Evolutionary conservation across 1,140 invertebrate genomes (phyloP).

Genomic region (Orussus abietinus): DNA sequence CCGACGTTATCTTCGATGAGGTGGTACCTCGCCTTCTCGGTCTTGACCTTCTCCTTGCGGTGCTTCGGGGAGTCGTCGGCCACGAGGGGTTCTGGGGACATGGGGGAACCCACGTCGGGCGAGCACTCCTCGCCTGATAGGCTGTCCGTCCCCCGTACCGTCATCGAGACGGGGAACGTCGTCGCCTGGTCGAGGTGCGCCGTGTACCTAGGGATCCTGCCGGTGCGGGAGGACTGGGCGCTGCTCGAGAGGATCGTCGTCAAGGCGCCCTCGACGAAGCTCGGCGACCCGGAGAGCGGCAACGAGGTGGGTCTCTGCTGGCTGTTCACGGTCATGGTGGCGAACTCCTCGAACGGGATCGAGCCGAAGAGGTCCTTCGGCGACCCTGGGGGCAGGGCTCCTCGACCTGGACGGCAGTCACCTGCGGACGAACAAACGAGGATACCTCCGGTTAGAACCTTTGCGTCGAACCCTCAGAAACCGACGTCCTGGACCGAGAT

Average conservation of each 20-base stretch:
- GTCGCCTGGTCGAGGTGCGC: too few relatives aligned
- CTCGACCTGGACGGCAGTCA: too few relatives aligned
- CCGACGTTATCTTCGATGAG: conserved; percentile 50
- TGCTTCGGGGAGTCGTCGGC: conserved; percentile 29
- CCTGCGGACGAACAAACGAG: too few relatives aligned
- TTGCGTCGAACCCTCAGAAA: too few relatives aligned
- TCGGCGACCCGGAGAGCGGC: conserved; percentile 36
- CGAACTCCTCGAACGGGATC: conserved; percentile 57
- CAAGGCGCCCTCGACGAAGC: conserved; percentile 28
- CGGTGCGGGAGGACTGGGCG: conserved; percentile 13
- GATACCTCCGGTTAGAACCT: too few relatives aligned
- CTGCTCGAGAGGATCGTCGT: conserved; percentile 30
- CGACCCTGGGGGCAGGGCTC: too few relatives aligned
- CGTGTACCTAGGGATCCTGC: too few relatives aligned
- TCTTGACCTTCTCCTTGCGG: conserved; percentile 52
- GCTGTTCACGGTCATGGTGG: conserved; percentile 34
- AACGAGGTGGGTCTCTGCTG: conserved; percentile 41
- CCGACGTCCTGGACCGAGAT: too few relatives aligned
- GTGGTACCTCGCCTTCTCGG: conserved; percentile 55
- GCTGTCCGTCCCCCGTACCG: conserved; percentile 32
- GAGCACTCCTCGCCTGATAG: conserved; percentile 26
- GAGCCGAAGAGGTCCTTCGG: conserved; percentile 60
- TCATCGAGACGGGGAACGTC: too few relatives aligned
- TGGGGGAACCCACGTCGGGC: conserved; percentile 29
- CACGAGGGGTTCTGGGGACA: conserved; percentile 42